These are phyloP conservation scores for Malurus leucopterus DNA, from an alignment of 2,797 vertebrate genomes.

Conservation along the genomic window DNA sequence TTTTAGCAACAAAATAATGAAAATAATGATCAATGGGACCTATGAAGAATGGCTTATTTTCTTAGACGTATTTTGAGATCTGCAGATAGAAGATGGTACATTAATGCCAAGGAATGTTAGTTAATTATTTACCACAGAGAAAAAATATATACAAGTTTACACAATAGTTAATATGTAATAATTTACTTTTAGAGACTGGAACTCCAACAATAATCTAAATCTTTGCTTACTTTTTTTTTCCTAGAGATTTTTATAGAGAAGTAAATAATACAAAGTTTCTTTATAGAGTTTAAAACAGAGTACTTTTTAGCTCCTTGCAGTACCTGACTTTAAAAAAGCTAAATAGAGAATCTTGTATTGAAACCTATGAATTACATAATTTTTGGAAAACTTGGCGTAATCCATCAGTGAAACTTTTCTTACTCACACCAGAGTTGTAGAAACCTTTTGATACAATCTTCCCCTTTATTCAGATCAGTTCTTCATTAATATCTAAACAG, in stretches of 20 bases:
- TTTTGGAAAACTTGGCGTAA: not conserved
- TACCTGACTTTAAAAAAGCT: not conserved
- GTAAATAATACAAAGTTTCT: not conserved
- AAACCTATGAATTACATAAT: not conserved
- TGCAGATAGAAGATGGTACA: conserved; percentile 7
- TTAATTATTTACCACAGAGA: not conserved
- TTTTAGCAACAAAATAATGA: not conserved
- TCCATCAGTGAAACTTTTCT: conserved; percentile 2
- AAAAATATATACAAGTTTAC: not conserved
- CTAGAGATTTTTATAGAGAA: not conserved
- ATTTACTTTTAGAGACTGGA: not conserved
- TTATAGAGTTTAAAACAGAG: conserved; percentile 12
- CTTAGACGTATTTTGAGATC: conserved; percentile 40
- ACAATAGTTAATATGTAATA: not conserved
- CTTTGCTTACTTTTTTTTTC: not conserved
- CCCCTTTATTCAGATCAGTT: not conserved
- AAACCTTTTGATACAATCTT: conserved; percentile 11
- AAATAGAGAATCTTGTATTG: not conserved
- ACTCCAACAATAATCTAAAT: not conserved
- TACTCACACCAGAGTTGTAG: conserved; percentile 3
- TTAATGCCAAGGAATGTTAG: not conserved
- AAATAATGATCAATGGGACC: not conserved
- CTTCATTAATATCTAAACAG: conserved; percentile 29
- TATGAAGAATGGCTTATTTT: not conserved
- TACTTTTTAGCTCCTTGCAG: conserved; percentile 10